Evolutionary conservation across 2,888 invertebrate genomes (phyloP).

Genomic region (Theretra japonica): DNA sequence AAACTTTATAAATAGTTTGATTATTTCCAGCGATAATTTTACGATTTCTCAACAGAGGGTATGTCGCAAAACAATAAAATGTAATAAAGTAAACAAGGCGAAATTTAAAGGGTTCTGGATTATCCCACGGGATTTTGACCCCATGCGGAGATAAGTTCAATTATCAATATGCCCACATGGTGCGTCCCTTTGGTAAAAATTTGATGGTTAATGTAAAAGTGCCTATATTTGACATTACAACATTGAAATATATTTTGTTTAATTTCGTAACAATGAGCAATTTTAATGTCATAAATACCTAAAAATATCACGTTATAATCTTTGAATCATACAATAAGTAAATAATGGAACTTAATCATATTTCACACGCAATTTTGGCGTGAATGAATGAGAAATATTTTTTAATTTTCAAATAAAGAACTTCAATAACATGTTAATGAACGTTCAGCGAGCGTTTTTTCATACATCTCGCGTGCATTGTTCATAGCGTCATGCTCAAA

Average conservation of each 20-base stretch:
- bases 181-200: constrained; percentile 58
- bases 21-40: neutral
- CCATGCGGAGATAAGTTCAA: constrained; percentile 76
- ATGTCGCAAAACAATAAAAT: constrained; percentile 34
- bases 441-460: constrained; percentile 52
- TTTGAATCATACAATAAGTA: constrained; percentile 1
- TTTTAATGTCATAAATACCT: neutral
- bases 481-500: constrained; percentile 63
- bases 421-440: constrained; percentile 34
- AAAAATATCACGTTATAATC: neutral
- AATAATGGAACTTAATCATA: constrained; percentile 1
- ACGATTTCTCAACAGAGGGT: neutral
- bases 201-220: constrained; percentile 33
- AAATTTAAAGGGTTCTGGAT: constrained; percentile 68
- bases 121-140: constrained; percentile 80
- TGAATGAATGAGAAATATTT: constrained; percentile 23
- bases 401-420: constrained; percentile 27
- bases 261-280: constrained; percentile 9
- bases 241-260: neutral
- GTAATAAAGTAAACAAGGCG: constrained; percentile 37
- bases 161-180: constrained; percentile 76
- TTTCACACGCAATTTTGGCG: constrained; percentile 11
- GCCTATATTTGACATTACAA: constrained; percentile 32
- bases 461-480: constrained; percentile 61
- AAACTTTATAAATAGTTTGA: neutral